phyloP scores from a whole-genome alignment of 2,888 invertebrate genomes.

The Sthenelais limicola region DNA sequence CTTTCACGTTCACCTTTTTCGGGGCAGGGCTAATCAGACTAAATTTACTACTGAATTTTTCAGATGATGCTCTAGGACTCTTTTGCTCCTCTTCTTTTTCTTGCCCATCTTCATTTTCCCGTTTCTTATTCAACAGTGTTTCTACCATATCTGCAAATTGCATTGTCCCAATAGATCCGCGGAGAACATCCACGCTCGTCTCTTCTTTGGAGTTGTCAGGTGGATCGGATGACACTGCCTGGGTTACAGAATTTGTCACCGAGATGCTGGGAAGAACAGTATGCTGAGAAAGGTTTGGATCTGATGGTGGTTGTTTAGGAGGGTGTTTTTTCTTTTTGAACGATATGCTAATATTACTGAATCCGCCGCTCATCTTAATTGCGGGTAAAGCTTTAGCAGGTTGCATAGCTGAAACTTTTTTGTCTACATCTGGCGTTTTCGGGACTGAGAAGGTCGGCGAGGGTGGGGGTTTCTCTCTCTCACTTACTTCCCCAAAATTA shows the following conservation, averaged over 20 bases:
- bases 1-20: slow-evolving; percentile 14
- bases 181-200: background rate
- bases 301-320: too few species aligned
- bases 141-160: slow-evolving; percentile 24
- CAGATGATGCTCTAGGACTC: background rate
- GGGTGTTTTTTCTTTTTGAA: slow-evolving; percentile 5
- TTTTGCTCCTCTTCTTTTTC: background rate
- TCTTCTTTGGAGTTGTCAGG: too few species aligned
- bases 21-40: slow-evolving; percentile 1
- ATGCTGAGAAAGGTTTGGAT: background rate
- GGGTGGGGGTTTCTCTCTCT: background rate
- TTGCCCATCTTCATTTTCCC: background rate
- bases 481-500: background rate
- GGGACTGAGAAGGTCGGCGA: background rate
- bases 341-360: slow-evolving; percentile 11
- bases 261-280: background rate
- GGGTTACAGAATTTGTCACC: background rate
- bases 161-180: slow-evolving; percentile 1
- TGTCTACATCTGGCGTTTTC: background rate
- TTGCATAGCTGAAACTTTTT: background rate
- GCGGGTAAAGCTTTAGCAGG: background rate
- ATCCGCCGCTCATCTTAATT: slow-evolving; percentile 18
- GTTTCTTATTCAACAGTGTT: slow-evolving; percentile 4
- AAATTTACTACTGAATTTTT: background rate
- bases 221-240: too few species aligned